phyloP scores from a whole-genome alignment of 2,797 vertebrate species.

The Semaprochilodus insignis region DNA sequence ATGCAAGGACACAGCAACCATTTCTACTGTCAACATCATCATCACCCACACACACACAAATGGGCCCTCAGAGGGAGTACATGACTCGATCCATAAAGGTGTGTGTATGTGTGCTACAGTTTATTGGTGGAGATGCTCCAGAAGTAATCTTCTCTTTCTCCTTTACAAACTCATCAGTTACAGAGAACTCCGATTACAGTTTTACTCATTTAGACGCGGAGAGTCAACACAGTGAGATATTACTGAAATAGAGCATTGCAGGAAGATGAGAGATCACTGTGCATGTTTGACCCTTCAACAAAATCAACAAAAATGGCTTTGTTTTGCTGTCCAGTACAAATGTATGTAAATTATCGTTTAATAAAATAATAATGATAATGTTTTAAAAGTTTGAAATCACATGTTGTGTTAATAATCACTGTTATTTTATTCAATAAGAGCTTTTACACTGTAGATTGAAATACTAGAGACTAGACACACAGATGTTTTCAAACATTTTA shows the following conservation, averaged over 20 bases:
- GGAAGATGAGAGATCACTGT: not conserved
- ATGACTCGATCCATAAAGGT: constrained; percentile 7
- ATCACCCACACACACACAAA: constrained; percentile 65
- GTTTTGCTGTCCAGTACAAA: no score
- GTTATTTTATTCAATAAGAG: no score
- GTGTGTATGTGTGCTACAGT: constrained; percentile 5
- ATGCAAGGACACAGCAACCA: constrained; percentile 74
- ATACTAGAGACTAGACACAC: no score
- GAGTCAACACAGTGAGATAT: constrained; percentile 8
- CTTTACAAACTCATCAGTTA: constrained; percentile 21
- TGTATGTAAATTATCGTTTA: no score
- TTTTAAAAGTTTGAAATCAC: no score
- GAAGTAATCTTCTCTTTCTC: not conserved
- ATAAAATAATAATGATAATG: no score
- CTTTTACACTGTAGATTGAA: no score
- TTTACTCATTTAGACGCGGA: not conserved
- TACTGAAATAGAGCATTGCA: not conserved
- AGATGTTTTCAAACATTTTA: no score
- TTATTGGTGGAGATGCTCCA: not conserved
- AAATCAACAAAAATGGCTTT: no score
- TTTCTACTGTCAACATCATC: constrained; percentile 68
- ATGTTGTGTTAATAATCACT: no score
- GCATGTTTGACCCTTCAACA: no score
- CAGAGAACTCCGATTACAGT: not conserved
- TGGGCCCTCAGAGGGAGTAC: constrained; percentile 36